phyloP scores from a whole-genome alignment of 2,888 invertebrate genomes.

The Liodrosophila aerea region DNA sequence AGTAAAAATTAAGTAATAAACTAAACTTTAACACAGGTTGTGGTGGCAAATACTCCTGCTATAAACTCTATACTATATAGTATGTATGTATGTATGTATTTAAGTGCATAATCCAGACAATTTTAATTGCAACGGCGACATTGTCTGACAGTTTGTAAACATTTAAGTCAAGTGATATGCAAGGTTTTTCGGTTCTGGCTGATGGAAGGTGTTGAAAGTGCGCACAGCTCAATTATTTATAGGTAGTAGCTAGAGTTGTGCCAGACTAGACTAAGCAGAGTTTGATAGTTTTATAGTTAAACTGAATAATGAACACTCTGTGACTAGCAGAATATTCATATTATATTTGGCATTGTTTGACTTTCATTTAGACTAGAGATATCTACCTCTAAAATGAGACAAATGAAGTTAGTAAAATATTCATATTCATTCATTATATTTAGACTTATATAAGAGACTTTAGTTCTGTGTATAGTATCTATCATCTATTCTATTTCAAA shows the following conservation, averaged over 20 bases:
- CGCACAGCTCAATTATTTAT: constrained; percentile 6
- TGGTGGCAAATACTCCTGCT: background rate
- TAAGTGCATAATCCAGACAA: constrained; percentile 44
- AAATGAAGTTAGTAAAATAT: too few relatives aligned
- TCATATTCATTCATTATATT: too few relatives aligned
- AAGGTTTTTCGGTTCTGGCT: constrained; percentile 6
- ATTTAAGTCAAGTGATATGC: constrained; percentile 42
- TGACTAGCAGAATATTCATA: too few relatives aligned
- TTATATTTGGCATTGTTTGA: too few relatives aligned
- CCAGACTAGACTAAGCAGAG: too few relatives aligned
- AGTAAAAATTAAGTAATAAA: constrained; percentile 75
- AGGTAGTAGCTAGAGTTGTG: background rate
- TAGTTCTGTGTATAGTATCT: too few relatives aligned
- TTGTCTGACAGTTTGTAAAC: constrained; percentile 44
- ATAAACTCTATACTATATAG: too few relatives aligned
- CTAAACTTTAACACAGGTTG: constrained; percentile 60
- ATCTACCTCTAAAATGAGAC: too few relatives aligned
- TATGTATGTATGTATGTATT: constrained; percentile 38
- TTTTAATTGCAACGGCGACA: constrained; percentile 50
- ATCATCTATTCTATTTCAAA: too few relatives aligned
- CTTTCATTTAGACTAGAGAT: too few relatives aligned
- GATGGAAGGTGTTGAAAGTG: background rate
- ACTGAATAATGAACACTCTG: background rate
- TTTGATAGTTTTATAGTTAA: background rate
- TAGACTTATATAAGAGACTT: too few relatives aligned